Percentiles rank a stretch among this genome's conserved stretches.
Evolutionary conservation across 2,888 invertebrate species (phyloP).

Genomic region (Catocala nupta): DNA sequence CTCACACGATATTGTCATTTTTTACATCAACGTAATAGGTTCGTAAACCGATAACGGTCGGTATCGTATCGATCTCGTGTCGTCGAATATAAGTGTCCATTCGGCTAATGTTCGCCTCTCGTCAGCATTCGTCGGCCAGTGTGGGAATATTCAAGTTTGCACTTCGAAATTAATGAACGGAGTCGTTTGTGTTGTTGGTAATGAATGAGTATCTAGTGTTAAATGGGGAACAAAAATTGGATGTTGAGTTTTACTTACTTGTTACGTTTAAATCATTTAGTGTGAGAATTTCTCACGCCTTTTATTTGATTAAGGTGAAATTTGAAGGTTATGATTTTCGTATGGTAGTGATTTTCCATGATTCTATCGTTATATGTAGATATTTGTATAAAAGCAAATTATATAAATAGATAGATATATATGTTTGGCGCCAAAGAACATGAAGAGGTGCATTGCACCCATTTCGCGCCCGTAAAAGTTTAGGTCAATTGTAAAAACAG

Average conservation of each 20-base stretch:
- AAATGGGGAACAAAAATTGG: conserved; percentile 42
- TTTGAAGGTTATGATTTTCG: background rate
- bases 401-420: too few relatives aligned
- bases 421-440: too few relatives aligned
- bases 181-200: conserved; percentile 58
- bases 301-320: background rate
- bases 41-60: background rate
- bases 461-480: too few relatives aligned
- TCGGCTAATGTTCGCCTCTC: conserved; percentile 70
- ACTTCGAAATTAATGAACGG: conserved; percentile 58
- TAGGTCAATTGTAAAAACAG: too few relatives aligned
- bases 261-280: conserved; percentile 25
- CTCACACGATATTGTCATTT: too few relatives aligned
- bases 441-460: too few relatives aligned
- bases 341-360: background rate
- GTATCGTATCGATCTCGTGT: conserved; percentile 13
- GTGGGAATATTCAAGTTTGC: conserved; percentile 61
- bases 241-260: conserved; percentile 28
- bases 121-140: conserved; percentile 59
- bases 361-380: background rate
- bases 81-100: conserved; percentile 27
- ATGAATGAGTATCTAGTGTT: conserved; percentile 53
- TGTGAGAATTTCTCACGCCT: conserved; percentile 29
- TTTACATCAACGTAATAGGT: too few relatives aligned
- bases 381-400: too few relatives aligned